Percentiles rank a stretch among this genome's conserved stretches.
Evolutionary conservation across 2,113 vertebrate species (phyloP).

Genomic region (Scolopax mira): DNA sequence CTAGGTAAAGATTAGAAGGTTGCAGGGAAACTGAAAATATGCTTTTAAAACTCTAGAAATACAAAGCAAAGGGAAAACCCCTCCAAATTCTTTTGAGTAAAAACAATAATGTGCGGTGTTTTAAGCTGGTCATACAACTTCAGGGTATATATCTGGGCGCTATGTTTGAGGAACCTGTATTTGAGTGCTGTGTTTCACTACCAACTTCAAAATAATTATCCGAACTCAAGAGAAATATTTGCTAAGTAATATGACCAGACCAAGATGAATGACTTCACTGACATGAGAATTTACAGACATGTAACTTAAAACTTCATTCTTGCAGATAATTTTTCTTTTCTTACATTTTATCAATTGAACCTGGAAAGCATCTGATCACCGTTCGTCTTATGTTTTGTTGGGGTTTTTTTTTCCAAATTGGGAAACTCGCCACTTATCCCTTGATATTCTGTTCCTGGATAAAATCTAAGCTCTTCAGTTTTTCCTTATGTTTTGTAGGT

Average conservation of each 20-base stretch:
- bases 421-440: background rate
- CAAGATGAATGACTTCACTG: slow-evolving; percentile 6
- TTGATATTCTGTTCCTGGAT: background rate
- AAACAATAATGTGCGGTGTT: background rate
- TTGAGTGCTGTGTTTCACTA: slow-evolving; percentile 3
- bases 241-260: slow-evolving; percentile 3
- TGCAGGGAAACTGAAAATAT: background rate
- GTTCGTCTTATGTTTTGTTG: background rate
- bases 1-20: background rate
- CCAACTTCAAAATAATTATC: slow-evolving; percentile 9
- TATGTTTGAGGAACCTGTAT: background rate
- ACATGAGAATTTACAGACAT: background rate
- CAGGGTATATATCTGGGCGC: background rate
- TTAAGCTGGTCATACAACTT: background rate
- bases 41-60: background rate
- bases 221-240: slow-evolving; percentile 19
- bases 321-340: background rate
- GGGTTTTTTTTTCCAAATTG: background rate
- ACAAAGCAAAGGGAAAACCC: background rate
- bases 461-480: background rate
- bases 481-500: background rate
- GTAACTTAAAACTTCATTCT: background rate
- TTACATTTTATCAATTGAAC: background rate
- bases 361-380: background rate
- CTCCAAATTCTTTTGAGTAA: background rate